Evolutionary conservation across 2,113 vertebrate genomes (phyloP).

Genomic region (Lepidothrix coronata): DNA sequence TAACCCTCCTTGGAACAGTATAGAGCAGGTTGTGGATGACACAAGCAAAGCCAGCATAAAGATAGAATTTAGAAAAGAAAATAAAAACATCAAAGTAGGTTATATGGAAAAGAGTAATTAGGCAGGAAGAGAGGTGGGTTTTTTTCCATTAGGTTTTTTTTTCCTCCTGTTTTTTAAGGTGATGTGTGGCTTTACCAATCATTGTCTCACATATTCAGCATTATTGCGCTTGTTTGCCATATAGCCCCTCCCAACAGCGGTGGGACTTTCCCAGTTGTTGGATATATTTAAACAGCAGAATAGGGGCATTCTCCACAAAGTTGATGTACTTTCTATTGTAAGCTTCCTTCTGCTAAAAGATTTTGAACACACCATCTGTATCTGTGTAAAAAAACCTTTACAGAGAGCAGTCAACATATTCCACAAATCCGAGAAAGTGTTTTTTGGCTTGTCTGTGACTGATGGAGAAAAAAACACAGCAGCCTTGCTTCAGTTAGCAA

Average conservation of each 20-base stretch:
- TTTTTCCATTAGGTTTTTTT: fast-evolving
- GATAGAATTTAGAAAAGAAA: not conserved
- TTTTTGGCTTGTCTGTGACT: not conserved
- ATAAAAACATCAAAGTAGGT: fast-evolving
- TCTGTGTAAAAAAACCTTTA: not conserved
- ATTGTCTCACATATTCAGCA: not conserved
- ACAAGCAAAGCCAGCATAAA: not conserved
- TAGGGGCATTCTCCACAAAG: not conserved
- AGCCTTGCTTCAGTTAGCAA: not conserved
- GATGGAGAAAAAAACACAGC: not conserved
- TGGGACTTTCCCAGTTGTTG: not conserved
- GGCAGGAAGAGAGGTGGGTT: not conserved
- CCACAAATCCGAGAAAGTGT: not conserved
- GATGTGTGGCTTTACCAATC: not conserved
- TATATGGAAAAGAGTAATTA: not conserved
- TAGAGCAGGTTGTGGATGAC: not conserved
- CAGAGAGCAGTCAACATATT: not conserved
- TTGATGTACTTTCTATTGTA: not conserved
- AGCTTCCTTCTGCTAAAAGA: not conserved
- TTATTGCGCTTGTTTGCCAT: not conserved
- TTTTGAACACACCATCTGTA: not conserved
- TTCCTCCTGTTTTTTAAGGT: too few species aligned
- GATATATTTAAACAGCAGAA: not conserved
- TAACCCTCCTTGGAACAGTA: not conserved
- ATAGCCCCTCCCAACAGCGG: fast-evolving